Conservation (phyloP, 2,113 vertebrate species). For the Python bivittatus region DNA sequence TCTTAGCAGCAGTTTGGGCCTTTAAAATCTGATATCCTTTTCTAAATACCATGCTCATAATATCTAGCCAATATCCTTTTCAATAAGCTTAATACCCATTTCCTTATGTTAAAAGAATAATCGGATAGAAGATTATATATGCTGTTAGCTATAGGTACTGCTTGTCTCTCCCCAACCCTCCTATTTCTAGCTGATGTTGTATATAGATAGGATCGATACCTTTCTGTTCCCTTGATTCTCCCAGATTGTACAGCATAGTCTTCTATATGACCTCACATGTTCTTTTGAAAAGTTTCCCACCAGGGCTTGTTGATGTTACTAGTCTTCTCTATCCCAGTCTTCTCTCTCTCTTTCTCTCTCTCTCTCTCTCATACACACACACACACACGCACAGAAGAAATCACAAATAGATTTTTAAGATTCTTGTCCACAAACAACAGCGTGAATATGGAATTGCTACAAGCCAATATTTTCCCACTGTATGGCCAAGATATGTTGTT, state of each 20-base stretch:
- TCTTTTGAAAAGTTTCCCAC: neutral
- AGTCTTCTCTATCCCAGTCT: neutral
- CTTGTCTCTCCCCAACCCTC: neutral
- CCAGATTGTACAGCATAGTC: neutral
- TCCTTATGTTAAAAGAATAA: neutral
- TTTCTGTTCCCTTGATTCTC: neutral
- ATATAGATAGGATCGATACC: neutral
- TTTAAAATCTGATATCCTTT: too few relatives aligned
- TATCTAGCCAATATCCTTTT: neutral
- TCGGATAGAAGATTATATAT: neutral
- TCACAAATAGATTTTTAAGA: neutral
- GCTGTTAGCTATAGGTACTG: neutral
- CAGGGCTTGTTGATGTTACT: neutral
- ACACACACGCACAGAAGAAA: neutral
- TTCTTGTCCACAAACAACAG: neutral
- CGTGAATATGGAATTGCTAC: conserved; percentile 49
- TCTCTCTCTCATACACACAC: too few relatives aligned
- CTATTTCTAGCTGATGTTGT: neutral
- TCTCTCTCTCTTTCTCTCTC: too few relatives aligned
- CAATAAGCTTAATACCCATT: neutral
- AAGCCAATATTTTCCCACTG: conserved; percentile 56
- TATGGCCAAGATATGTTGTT: conserved; percentile 4
- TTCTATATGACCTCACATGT: neutral
- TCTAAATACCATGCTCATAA: too few relatives aligned
- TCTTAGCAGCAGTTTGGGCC: neutral